These are phyloP conservation scores for Melozone crissalis DNA, from an alignment of 2,113 vertebrate species.

Conservation along the genomic window DNA sequence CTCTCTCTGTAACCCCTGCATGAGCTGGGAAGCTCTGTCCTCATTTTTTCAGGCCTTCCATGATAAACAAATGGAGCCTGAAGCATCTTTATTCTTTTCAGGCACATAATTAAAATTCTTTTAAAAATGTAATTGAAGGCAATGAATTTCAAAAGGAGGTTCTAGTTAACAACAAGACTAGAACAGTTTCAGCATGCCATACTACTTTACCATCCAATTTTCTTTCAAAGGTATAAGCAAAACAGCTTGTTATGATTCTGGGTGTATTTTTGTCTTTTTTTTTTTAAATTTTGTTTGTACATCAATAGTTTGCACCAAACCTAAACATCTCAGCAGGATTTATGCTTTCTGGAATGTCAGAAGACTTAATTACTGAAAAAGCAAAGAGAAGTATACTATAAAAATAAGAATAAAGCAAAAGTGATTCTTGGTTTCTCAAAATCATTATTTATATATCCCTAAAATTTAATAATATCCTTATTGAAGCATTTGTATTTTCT, in stretches of 20 bases:
- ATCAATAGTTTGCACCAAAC: constrained; percentile 73
- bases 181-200: constrained; percentile 67
- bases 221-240: constrained; percentile 71
- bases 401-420: constrained; percentile 74
- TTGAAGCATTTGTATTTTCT: constrained; percentile 54
- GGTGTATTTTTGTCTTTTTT: neutral
- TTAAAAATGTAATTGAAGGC: constrained; percentile 79
- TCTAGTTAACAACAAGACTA: constrained; percentile 68
- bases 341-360: constrained; percentile 68
- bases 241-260: constrained; percentile 70
- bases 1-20: constrained; percentile 86
- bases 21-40: constrained; percentile 87
- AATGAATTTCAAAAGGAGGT: constrained; percentile 77
- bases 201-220: constrained; percentile 54
- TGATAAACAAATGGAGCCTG: constrained; percentile 84
- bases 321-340: constrained; percentile 80
- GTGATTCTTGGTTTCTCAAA: constrained; percentile 43
- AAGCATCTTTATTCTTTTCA: constrained; percentile 83
- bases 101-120: constrained; percentile 83
- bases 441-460: constrained; percentile 69
- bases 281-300: constrained; percentile 66
- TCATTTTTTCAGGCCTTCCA: constrained; percentile 79
- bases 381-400: constrained; percentile 50
- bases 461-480: constrained; percentile 56
- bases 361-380: constrained; percentile 78